Evolutionary conservation across 2,113 vertebrate species (phyloP).

Genomic region (Rhinopomastus cyanomelas): DNA sequence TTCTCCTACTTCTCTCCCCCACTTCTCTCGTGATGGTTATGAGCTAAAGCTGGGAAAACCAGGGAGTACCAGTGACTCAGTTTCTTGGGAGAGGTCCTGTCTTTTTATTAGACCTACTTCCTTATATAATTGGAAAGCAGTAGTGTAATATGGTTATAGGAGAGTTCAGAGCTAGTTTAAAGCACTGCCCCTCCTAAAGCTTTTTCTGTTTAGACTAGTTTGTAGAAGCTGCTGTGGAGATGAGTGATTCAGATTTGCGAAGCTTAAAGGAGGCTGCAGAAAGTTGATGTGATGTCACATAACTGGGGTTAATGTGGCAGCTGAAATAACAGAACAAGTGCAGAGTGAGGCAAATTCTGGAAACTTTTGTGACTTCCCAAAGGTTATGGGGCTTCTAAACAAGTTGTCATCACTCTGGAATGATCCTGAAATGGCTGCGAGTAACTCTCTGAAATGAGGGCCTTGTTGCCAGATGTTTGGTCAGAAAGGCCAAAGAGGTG

Average conservation of each 20-base stretch:
- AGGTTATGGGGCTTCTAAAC: neutral
- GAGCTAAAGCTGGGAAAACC: neutral
- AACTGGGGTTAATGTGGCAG: slow-evolving; percentile 1
- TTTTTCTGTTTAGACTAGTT: neutral
- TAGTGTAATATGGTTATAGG: neutral
- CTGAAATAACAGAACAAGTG: slow-evolving; percentile 37
- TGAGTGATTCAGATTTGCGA: neutral
- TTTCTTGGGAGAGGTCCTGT: neutral
- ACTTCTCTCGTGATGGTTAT: neutral
- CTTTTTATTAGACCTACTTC: neutral
- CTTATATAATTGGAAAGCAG: neutral
- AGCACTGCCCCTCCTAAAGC: neutral
- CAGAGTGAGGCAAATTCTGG: neutral
- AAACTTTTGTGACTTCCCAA: neutral
- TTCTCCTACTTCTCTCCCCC: neutral
- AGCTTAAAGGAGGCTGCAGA: neutral
- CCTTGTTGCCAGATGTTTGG: neutral
- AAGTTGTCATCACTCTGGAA: neutral
- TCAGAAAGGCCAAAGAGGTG: neutral
- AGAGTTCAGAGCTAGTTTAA: neutral
- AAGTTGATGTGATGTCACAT: neutral
- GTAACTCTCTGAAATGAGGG: neutral
- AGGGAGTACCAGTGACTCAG: neutral
- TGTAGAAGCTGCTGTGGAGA: neutral
- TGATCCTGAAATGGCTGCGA: neutral